These are phyloP conservation scores for Cataglyphis hispanica DNA, from an alignment of 1,140 invertebrate genomes.

Conservation along the genomic window DNA sequence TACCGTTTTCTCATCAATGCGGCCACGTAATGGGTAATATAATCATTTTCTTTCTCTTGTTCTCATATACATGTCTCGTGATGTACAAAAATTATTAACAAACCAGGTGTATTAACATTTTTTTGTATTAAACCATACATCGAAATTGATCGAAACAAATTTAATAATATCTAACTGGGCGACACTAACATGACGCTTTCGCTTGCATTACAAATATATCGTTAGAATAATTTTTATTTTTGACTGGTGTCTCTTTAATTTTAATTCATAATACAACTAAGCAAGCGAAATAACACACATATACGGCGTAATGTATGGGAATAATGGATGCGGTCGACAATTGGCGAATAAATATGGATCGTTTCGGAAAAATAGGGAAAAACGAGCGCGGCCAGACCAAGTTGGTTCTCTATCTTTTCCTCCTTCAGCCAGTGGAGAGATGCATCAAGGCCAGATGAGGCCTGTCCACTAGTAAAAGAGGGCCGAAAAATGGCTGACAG, in stretches of 20 bases:
- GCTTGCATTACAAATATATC: neutral
- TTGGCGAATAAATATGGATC: slow-evolving; percentile 1
- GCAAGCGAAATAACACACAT: neutral
- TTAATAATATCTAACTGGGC: too few species aligned
- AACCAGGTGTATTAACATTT: neutral
- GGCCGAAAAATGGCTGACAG: slow-evolving; percentile 77
- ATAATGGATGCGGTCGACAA: neutral
- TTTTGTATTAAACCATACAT: too few species aligned
- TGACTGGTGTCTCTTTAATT: neutral
- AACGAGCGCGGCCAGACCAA: slow-evolving; percentile 66
- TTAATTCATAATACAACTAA: neutral
- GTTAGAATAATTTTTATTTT: neutral
- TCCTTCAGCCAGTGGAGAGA: slow-evolving; percentile 55
- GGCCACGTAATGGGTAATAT: neutral
- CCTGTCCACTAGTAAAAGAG: slow-evolving; percentile 67
- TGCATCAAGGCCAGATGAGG: slow-evolving; percentile 75
- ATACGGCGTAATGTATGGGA: neutral
- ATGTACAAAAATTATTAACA: neutral
- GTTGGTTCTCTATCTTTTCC: slow-evolving; percentile 58
- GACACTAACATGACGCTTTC: neutral
- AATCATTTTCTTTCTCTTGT: neutral
- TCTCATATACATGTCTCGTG: too few species aligned
- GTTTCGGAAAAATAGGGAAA: slow-evolving; percentile 63
- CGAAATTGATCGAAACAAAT: too few species aligned
- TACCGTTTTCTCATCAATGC: too few species aligned